phyloP scores from a whole-genome alignment of 1,140 invertebrate species.

The Phocides pigmalion region DNA sequence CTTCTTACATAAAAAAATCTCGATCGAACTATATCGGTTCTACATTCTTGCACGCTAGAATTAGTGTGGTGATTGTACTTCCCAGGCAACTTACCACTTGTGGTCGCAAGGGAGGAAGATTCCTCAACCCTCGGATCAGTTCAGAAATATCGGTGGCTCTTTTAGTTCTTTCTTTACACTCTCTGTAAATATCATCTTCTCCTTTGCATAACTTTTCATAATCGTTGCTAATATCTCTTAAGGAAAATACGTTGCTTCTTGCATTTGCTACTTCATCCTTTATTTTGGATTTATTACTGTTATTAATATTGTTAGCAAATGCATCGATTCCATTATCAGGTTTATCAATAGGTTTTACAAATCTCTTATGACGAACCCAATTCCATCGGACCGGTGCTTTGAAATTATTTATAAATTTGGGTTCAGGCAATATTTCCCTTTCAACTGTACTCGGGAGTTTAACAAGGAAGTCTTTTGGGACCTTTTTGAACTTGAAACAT shows the following conservation, averaged over 20 bases:
- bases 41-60: too few species aligned
- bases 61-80: too few species aligned
- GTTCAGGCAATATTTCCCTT: constrained; percentile 11
- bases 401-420: constrained; percentile 6
- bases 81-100: constrained; percentile 40
- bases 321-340: constrained; percentile 16
- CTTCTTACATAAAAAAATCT: too few species aligned
- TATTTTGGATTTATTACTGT: too few species aligned
- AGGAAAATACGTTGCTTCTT: not conserved
- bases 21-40: too few species aligned
- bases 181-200: constrained; percentile 47
- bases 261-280: not conserved
- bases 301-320: constrained; percentile 33
- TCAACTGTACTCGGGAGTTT: constrained; percentile 25
- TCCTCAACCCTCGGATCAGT: constrained; percentile 29
- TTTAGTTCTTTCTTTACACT: constrained; percentile 37
- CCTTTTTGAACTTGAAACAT: constrained; percentile 45
- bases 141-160: constrained; percentile 34
- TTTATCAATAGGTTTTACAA: constrained; percentile 19
- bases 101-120: constrained; percentile 40
- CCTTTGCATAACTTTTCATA: constrained; percentile 49
- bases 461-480: constrained; percentile 38
- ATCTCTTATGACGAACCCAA: constrained; percentile 50
- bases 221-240: constrained; percentile 11
- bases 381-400: constrained; percentile 41